phyloP scores from a whole-genome alignment of 92 coral and sea anemone species.

The Zoanthus sociatus region DNA sequence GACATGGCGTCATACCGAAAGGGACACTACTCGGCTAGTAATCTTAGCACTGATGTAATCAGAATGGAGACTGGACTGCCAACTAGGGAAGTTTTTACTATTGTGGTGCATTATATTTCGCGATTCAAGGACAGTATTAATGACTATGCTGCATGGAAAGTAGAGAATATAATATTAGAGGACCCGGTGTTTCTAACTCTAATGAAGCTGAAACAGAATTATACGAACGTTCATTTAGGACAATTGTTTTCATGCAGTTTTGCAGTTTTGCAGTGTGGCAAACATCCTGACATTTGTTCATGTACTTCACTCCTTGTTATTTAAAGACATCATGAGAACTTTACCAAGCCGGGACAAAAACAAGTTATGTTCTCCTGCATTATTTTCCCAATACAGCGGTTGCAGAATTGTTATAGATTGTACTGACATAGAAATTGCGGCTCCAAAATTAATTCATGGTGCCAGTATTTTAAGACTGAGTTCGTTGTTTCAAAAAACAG shows the following conservation, averaged over 20 bases:
- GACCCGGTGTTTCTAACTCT: constrained; percentile 56
- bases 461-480: not conserved
- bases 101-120: constrained; percentile 18
- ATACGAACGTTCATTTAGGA: not conserved
- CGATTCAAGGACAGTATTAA: constrained; percentile 35
- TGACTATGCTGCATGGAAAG: constrained; percentile 61
- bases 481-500: not conserved
- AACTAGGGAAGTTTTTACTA: constrained; percentile 39
- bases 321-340: constrained; percentile 55
- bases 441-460: constrained; percentile 35
- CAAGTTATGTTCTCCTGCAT: constrained; percentile 61
- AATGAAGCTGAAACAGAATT: constrained; percentile 52
- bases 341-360: constrained; percentile 62
- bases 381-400: constrained; percentile 54
- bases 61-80: constrained; percentile 43
- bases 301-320: constrained; percentile 34
- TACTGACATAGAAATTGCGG: constrained; percentile 63
- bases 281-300: constrained; percentile 48
- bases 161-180: constrained; percentile 35
- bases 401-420: constrained; percentile 66
- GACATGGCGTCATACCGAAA: constrained; percentile 11
- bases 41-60: constrained; percentile 7
- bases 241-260: constrained; percentile 62
- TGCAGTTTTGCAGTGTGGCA: constrained; percentile 18
- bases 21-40: constrained; percentile 49